Percentiles rank a stretch among this genome's conserved stretches.
Conservation (phyloP, 2,888 invertebrate species). For the Leuctra nigra region DNA sequence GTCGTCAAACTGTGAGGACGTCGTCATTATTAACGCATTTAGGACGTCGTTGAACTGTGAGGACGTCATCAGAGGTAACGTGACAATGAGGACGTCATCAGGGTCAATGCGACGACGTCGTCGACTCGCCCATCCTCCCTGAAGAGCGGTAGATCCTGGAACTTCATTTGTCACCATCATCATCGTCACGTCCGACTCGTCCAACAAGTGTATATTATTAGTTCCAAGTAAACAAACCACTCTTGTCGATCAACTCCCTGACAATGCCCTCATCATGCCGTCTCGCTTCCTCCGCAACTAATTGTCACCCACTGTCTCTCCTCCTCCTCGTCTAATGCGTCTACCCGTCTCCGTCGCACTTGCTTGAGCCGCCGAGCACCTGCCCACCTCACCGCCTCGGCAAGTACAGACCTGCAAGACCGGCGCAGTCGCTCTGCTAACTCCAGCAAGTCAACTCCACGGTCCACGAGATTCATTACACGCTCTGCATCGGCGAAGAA, state of each 20-base stretch:
- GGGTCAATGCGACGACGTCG: too few species aligned
- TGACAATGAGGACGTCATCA: too few species aligned
- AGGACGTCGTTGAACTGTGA: too few species aligned
- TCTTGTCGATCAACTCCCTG: background rate
- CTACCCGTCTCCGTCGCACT: slow-evolving; percentile 14
- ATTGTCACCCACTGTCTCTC: background rate
- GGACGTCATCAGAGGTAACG: too few species aligned
- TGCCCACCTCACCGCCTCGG: background rate
- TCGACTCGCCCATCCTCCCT: too few species aligned
- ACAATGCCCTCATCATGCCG: slow-evolving; percentile 12
- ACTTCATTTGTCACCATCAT: background rate
- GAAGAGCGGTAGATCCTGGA: too few species aligned
- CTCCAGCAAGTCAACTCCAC: slow-evolving; percentile 7
- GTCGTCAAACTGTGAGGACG: too few species aligned
- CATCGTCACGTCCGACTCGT: background rate
- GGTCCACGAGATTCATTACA: slow-evolving; percentile 7
- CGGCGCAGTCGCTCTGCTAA: background rate
- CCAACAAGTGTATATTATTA: too few species aligned
- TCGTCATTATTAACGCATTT: too few species aligned
- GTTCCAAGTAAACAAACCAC: too few species aligned
- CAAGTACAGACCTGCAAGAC: background rate
- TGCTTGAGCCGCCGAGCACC: slow-evolving; percentile 2
- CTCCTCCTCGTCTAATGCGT: slow-evolving; percentile 1
- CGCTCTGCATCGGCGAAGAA: background rate
- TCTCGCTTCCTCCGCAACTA: slow-evolving; percentile 15